phyloP scores from a whole-genome alignment of 2,113 vertebrate genomes.

The Odontophorus gujanensis region DNA sequence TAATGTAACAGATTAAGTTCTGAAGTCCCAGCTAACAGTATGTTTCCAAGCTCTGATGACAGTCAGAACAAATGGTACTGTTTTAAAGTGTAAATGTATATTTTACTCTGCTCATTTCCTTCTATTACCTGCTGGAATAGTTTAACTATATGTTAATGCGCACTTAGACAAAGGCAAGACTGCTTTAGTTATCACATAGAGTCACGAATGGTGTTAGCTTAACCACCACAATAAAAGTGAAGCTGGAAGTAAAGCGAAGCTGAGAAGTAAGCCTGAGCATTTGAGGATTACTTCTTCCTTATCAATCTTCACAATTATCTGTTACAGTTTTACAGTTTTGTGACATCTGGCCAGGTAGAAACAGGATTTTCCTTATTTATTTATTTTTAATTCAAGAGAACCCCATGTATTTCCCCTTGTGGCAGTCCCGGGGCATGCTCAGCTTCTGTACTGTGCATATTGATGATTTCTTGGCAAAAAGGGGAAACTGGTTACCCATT shows the following conservation, averaged over 20 bases:
- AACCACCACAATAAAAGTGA: not conserved
- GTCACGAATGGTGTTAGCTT: not conserved
- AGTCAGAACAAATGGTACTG: constrained; percentile 18
- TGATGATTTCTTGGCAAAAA: constrained; percentile 4
- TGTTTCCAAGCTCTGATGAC: not conserved
- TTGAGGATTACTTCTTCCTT: not conserved
- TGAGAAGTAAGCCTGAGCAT: not conserved
- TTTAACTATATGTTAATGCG: not conserved
- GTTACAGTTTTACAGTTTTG: not conserved
- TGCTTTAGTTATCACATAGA: constrained; percentile 3
- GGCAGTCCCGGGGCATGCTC: not conserved
- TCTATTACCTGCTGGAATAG: constrained; percentile 1
- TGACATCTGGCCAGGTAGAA: not conserved
- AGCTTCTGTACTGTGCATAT: not conserved
- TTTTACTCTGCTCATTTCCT: not conserved
- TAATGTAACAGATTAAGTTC: not conserved
- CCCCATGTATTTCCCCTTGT: not conserved
- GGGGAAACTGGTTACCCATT: not conserved
- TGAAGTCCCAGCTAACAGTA: not conserved
- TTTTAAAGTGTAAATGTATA: not conserved
- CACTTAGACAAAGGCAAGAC: not conserved
- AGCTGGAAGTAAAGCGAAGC: not conserved
- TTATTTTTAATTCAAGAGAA: too few species aligned
- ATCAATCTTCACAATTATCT: not conserved
- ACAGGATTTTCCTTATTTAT: not conserved